These are phyloP conservation scores for Ichneumoninae sp. DNA, from an alignment of 2,888 invertebrate genomes.

Conservation along the genomic window DNA sequence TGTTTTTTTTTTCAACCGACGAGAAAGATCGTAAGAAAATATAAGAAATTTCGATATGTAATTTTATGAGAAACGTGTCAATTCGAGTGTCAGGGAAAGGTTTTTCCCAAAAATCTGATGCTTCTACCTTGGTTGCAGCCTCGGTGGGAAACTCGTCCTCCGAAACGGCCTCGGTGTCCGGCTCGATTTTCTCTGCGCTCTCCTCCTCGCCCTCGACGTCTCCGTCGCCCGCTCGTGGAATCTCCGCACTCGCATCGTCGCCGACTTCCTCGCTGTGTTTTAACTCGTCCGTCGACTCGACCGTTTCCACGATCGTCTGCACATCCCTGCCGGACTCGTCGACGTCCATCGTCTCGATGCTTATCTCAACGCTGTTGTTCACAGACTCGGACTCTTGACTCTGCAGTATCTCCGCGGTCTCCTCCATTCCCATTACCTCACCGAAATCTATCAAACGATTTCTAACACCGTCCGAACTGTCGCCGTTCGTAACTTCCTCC, in stretches of 20 bases:
- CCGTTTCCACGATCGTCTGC: constrained; percentile 78
- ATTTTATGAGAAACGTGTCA: constrained; percentile 8
- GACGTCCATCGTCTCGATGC: constrained; percentile 69
- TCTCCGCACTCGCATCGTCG: constrained; percentile 70
- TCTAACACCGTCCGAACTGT: constrained; percentile 66
- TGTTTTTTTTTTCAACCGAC: constrained; percentile 31
- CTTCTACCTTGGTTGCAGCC: constrained; percentile 81
- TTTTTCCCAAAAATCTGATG: constrained; percentile 34
- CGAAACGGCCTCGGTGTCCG: constrained; percentile 93
- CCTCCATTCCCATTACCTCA: constrained; percentile 71
- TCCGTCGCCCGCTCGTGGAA: constrained; percentile 16
- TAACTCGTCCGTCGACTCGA: constrained; percentile 59
- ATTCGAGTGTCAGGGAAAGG: neutral
- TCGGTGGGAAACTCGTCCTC: constrained; percentile 89
- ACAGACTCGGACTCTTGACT: constrained; percentile 59
- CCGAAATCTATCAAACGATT: constrained; percentile 63
- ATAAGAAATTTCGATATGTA: constrained; percentile 21
- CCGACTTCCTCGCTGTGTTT: constrained; percentile 79
- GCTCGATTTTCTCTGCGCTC: constrained; percentile 85
- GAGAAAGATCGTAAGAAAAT: constrained; percentile 22
- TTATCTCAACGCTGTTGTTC: constrained; percentile 32
- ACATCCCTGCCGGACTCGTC: constrained; percentile 73
- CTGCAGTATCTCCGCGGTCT: constrained; percentile 66
- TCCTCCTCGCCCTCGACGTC: constrained; percentile 64
- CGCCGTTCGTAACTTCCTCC: constrained; percentile 75